Base-by-base conservation (phyloP, 2,888 invertebrate species). In the Diaprepes abbreviatus region DNA sequence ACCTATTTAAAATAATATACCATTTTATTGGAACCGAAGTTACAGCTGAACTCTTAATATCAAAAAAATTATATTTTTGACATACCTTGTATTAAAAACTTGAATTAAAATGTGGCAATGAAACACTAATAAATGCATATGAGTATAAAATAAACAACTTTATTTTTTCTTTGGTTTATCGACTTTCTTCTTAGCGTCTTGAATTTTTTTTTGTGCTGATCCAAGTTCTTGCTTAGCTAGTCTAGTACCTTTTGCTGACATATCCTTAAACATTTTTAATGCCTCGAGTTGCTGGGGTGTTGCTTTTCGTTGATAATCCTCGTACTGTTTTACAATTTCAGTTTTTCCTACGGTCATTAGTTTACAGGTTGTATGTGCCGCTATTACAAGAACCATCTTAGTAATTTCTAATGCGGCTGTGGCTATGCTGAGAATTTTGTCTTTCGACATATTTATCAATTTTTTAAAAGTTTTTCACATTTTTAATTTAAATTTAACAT, bases 301-400 rank as follows among this genome's bases (percentile, higher is more conserved):
- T 0, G 69, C 72, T 6, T 70, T 73, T 28, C 69, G 57, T 31
- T 73, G 62, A 50, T 76, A 77, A 3, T 75, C 75, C 0, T 66
- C 52, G 65, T 76, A 77, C 54, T 77, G 77, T 35, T 76, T 76
- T 0, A 67, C 38, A 5, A 75, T 58, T 69, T 77, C 77, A n/a
- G 70, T 68, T 62, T 73, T 74, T 0, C 77, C 77, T 16, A 74
- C 74, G 1, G 17, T 60, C 7, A 74, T 64, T 35, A 77, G 48
- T 59, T 75, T 76, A 16, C 74, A 64, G 2, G 77, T 75, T 3
- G 77, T 77, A 40, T 76, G 74, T 1, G 76, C 72, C 6, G 76
- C 72, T 58, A 77, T 75, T 10, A 76, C 63, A 10, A 73, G 7
- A 10, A 76, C 73, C 76, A 77, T 76, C 68, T 76, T 76, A 17